These are phyloP conservation scores for Nemotelus nigrinus DNA, from an alignment of 2,888 invertebrate genomes.

Conservation along the genomic window DNA sequence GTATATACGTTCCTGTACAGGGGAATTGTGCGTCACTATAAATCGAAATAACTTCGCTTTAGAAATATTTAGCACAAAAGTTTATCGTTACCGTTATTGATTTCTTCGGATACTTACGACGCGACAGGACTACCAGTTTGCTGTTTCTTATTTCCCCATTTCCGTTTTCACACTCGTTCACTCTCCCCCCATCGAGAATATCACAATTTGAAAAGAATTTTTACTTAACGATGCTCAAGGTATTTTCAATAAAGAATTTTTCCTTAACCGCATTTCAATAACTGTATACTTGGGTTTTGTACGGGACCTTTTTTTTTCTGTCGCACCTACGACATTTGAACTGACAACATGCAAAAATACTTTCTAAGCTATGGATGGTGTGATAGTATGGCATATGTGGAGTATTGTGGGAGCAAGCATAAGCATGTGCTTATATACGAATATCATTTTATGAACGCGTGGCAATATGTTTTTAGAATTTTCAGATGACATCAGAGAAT, in stretches of 20 bases:
- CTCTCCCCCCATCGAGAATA: slow-evolving; percentile 38
- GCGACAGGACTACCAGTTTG: too few relatives aligned
- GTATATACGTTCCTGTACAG: too few relatives aligned
- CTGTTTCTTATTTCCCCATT: slow-evolving; percentile 35
- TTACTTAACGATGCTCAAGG: slow-evolving; percentile 49
- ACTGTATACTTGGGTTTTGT: slow-evolving; percentile 45
- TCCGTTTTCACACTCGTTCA: slow-evolving; percentile 30
- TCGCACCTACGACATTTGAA: too few relatives aligned
- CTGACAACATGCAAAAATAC: too few relatives aligned
- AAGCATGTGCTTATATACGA: too few relatives aligned
- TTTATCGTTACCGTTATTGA: slow-evolving; percentile 39
- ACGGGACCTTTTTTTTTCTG: too few relatives aligned
- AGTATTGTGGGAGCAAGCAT: too few relatives aligned
- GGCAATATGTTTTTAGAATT: too few relatives aligned
- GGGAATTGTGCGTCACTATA: not conserved
- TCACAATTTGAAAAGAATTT: slow-evolving; percentile 48
- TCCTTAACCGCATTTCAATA: slow-evolving; percentile 50
- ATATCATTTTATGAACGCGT: too few relatives aligned
- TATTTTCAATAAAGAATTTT: slow-evolving; percentile 50
- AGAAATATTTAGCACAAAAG: slow-evolving; percentile 46
- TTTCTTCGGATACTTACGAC: slow-evolving; percentile 28
- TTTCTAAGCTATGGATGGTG: too few relatives aligned
- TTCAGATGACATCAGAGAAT: too few relatives aligned
- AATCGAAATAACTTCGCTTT: slow-evolving; percentile 10
- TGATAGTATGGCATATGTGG: too few relatives aligned